Percentiles rank a stretch among this genome's conserved stretches.
phyloP scores from a whole-genome alignment of 2,113 vertebrate genomes.

The Typhlomys cinereus region DNA sequence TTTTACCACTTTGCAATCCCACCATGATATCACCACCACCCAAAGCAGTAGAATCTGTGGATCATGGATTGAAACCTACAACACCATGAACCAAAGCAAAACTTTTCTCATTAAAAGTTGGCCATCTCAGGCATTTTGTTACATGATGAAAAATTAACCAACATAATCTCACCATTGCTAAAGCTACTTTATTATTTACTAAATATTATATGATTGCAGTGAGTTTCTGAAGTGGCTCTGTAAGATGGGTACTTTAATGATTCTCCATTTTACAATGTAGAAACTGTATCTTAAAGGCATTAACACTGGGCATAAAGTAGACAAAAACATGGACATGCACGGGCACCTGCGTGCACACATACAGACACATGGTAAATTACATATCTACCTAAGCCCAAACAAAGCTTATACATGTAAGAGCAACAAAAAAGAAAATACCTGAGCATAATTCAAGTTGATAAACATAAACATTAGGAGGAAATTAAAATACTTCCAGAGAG shows the following conservation, averaged over 20 bases:
- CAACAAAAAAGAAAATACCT: background rate
- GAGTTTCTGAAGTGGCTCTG: background rate
- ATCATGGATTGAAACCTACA: background rate
- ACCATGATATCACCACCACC: background rate
- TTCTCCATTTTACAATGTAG: background rate
- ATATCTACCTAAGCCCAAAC: background rate
- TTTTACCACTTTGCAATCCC: background rate
- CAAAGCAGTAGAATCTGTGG: background rate
- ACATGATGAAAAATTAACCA: background rate
- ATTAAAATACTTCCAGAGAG: background rate
- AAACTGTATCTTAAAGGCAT: background rate
- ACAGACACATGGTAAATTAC: background rate
- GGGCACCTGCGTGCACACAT: background rate
- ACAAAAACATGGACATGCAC: background rate
- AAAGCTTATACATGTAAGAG: background rate
- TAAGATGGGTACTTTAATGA: background rate
- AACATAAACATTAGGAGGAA: constrained; percentile 20
- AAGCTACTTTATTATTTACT: background rate
- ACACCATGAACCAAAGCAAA: background rate
- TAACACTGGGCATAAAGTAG: background rate
- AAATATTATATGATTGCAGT: background rate
- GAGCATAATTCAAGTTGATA: constrained; percentile 30
- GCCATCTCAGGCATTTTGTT: background rate
- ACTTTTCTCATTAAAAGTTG: background rate
- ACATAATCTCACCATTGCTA: background rate